Evolutionary conservation across 2,797 vertebrate species (phyloP).

Genomic region (Alfaro cultratus): DNA sequence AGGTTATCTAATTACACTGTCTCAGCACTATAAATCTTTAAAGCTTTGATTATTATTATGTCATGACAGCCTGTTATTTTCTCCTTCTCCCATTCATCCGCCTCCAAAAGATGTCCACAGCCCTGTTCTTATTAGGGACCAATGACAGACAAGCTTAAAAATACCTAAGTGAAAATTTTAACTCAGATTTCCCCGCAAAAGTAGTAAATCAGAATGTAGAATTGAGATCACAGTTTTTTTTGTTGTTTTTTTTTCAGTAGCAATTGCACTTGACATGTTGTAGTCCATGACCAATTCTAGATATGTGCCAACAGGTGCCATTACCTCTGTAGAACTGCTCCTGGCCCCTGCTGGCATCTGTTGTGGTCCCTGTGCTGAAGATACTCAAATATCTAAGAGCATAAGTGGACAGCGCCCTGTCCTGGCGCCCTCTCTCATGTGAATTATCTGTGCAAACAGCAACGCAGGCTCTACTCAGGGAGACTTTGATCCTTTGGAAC

Average conservation of each 20-base stretch:
- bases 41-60: neutral
- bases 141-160: neutral
- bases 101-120: neutral
- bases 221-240: neutral
- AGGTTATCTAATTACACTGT: neutral
- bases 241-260: neutral
- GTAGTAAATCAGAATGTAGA: neutral
- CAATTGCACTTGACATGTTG: neutral
- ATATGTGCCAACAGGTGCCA: neutral
- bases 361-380: neutral
- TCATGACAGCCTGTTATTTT: neutral
- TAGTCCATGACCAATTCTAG: neutral
- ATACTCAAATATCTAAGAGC: neutral
- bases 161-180: neutral
- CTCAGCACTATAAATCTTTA: neutral
- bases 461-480: no score
- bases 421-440: no score
- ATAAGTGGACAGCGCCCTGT: neutral
- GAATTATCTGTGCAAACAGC: no score
- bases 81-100: neutral
- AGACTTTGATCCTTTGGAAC: no score
- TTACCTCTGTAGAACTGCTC: neutral
- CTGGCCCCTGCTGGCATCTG: no score
- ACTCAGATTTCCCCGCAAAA: neutral
- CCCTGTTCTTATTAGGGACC: neutral